Conservation (phyloP, 2,888 invertebrate genomes). For the Diplolepis rosae region DNA sequence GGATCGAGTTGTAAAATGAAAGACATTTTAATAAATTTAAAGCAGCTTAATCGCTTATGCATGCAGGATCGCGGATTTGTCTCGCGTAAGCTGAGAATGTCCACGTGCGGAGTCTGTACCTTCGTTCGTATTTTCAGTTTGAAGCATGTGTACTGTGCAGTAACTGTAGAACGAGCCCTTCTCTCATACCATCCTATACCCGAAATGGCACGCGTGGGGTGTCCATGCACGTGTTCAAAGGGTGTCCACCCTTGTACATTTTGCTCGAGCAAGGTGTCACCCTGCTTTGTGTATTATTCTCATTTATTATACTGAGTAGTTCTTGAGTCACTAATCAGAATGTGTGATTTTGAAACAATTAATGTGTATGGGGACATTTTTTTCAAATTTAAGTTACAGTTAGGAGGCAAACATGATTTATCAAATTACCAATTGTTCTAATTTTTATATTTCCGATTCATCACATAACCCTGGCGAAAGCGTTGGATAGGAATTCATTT, state of each 20-base stretch:
- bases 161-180: constrained; percentile 36
- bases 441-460: too few relatives aligned
- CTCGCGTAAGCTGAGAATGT: constrained; percentile 73
- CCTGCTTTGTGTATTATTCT: constrained; percentile 39
- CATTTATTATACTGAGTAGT: constrained; percentile 19
- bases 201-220: constrained; percentile 65
- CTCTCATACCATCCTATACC: constrained; percentile 44
- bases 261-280: constrained; percentile 62
- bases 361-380: too few relatives aligned
- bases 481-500: too few relatives aligned
- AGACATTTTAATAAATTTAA: constrained; percentile 72
- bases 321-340: constrained; percentile 18
- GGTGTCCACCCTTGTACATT: constrained; percentile 55
- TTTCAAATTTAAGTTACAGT: too few relatives aligned
- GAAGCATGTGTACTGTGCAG: constrained; percentile 41
- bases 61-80: constrained; percentile 73
- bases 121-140: constrained; percentile 45
- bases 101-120: constrained; percentile 65
- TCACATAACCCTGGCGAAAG: too few relatives aligned
- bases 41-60: constrained; percentile 72
- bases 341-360: too few relatives aligned
- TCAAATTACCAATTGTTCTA: too few relatives aligned
- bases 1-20: constrained; percentile 55
- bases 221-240: constrained; percentile 61
- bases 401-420: too few relatives aligned